Base-by-base conservation (phyloP, 2,113 vertebrate genomes). In the Corythornis vintsioides region DNA sequence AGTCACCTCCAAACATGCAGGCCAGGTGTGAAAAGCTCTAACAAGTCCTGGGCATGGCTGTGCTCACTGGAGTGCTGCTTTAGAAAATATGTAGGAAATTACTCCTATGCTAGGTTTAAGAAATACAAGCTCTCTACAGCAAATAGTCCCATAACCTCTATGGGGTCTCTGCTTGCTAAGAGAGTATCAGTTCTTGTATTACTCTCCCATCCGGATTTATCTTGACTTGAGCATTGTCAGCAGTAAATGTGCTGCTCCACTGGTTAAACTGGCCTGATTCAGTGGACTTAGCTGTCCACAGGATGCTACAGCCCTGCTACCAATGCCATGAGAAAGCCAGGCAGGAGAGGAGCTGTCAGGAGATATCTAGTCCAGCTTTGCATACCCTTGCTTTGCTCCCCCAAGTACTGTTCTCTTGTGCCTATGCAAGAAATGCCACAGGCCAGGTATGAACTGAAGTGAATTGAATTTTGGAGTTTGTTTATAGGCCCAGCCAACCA, bases 201-300 rank as follows among this genome's bases (percentile, higher is more conserved):
- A 43, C 60, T 40, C 53, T 74, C 47, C 43, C 42, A 25, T 38
- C 22, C 48, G 74, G 28, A 35, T 18, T 88, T 80, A 17, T 77
- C 60, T 60, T 82, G 74, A 93, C 70, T 86, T 1, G 4, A 92
- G 35, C 57, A 26, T 53, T 63, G 24, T 64, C 31, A 73, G 71
- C n/a, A 83, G 60, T 76, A 77, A 91, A 67, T 17, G 85, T 60
- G 84, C 89, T 79, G 82, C 60, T 76, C 60, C 71, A 93, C 92
- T 5, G 16, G 95, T 95, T 90, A 89, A 91, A 96, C 89, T 20
- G 1, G 88, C 77, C 59, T 81, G 25, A 55, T 72, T 79, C 74
- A 53, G 21, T 43, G 78, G 52, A 78, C 82, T 89, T 91, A 86
- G n/a, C 71, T 65, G 43, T 63, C 63, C 50, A 13, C 24, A n/a